These are phyloP conservation scores for Ceyx margarethae DNA, from an alignment of 2,113 vertebrate species.

Conservation along the genomic window DNA sequence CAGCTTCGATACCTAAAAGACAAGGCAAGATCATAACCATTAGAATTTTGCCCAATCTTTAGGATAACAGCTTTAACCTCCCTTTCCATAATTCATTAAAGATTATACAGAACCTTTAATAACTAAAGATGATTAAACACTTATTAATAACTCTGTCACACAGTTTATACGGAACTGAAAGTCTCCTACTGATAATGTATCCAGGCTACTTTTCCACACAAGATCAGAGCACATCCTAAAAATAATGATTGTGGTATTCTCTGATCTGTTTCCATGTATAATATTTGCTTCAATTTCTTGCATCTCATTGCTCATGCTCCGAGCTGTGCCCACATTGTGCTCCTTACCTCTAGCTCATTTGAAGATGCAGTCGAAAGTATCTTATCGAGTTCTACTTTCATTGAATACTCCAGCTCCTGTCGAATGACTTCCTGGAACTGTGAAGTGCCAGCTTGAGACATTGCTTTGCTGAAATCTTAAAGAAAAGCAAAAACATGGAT, in stretches of 20 bases:
- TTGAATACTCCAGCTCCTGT: slow-evolving; percentile 92
- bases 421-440: slow-evolving; percentile 96
- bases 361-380: slow-evolving; percentile 81
- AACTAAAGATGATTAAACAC: slow-evolving; percentile 23
- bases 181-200: neutral
- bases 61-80: neutral
- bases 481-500: neutral
- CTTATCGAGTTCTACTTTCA: slow-evolving; percentile 90
- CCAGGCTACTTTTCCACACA: neutral
- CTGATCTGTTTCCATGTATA: neutral
- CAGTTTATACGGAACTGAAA: neutral
- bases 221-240: neutral
- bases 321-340: accelerated
- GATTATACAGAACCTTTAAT: neutral
- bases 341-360: slow-evolving; percentile 83
- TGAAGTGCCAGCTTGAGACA: slow-evolving; percentile 81
- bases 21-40: neutral
- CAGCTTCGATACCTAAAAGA: neutral
- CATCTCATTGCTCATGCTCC: neutral
- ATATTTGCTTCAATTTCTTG: neutral
- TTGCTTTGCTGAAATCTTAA: slow-evolving; percentile 86
- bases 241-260: neutral
- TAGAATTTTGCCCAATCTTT: neutral
- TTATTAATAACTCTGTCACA: neutral
- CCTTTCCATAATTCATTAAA: neutral